Evolutionary conservation across 2,113 vertebrate genomes (phyloP).

Genomic region (Mormoops blainvillei): DNA sequence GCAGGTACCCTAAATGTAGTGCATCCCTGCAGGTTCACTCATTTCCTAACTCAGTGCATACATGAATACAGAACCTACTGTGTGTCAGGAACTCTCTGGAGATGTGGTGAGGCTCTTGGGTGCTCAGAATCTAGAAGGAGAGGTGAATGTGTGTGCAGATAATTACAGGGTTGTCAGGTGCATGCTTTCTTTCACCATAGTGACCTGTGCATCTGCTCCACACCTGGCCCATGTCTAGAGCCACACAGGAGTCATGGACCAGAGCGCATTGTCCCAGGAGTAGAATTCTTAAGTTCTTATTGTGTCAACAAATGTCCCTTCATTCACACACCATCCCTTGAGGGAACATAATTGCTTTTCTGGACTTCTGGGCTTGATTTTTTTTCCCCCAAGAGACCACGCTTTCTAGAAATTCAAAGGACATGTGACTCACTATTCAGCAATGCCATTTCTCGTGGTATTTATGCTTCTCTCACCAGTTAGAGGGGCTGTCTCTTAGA

Average conservation of each 20-base stretch:
- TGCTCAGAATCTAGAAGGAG: not conserved
- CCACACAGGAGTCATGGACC: not conserved
- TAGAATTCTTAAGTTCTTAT: not conserved
- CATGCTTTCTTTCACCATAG: not conserved
- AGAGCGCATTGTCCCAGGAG: not conserved
- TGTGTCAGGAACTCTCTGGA: not conserved
- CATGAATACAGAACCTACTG: not conserved
- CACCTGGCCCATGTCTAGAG: not conserved
- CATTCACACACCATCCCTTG: not conserved
- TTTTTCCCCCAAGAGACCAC: not conserved
- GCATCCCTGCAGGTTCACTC: not conserved
- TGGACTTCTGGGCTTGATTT: not conserved
- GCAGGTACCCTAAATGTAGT: not conserved
- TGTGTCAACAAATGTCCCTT: not conserved
- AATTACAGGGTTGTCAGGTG: not conserved
- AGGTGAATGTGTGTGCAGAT: not conserved
- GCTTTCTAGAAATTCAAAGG: not conserved
- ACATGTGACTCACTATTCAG: not conserved
- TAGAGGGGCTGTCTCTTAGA: not conserved
- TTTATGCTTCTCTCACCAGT: not conserved
- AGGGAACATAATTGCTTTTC: not conserved
- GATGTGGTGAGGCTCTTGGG: not conserved
- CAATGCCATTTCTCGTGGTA: not conserved
- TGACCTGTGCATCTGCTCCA: not conserved
- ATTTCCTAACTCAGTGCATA: not conserved